Evolutionary conservation across 2,888 invertebrate species (phyloP).

Genomic region (Parochlus steinenii): DNA sequence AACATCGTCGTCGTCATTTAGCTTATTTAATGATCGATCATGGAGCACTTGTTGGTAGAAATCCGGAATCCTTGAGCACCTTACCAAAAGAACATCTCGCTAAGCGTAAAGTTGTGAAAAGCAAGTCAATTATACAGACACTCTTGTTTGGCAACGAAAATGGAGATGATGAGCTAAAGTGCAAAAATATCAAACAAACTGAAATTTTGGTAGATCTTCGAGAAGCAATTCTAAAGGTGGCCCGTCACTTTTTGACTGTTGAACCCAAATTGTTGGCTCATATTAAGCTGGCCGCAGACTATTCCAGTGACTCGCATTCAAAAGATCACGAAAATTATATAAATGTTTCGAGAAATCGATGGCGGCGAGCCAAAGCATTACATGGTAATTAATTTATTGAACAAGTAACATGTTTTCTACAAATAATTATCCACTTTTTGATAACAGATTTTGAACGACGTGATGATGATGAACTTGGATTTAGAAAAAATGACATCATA

Average conservation of each 20-base stretch:
- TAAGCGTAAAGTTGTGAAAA: slow-evolving; percentile 76
- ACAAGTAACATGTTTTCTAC: slow-evolving; percentile 11
- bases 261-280: slow-evolving; percentile 74
- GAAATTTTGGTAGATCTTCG: slow-evolving; percentile 95
- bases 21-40: slow-evolving; percentile 96
- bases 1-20: slow-evolving; percentile 77
- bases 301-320: slow-evolving; percentile 88
- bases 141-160: slow-evolving; percentile 70
- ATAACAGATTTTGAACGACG: slow-evolving; percentile 82
- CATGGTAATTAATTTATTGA: slow-evolving; percentile 34
- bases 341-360: slow-evolving; percentile 76
- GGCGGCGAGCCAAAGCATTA: slow-evolving; percentile 84
- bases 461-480: slow-evolving; percentile 96
- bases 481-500: slow-evolving; percentile 95
- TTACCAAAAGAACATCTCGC: slow-evolving; percentile 82
- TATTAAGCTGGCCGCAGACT: slow-evolving; percentile 75
- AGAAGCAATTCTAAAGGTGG: slow-evolving; percentile 86
- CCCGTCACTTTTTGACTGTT: slow-evolving; percentile 84
- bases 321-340: slow-evolving; percentile 88
- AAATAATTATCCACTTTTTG: slow-evolving; percentile 11
- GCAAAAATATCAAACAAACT: slow-evolving; percentile 95
- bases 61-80: slow-evolving; percentile 43
- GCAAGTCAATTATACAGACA: slow-evolving; percentile 77
- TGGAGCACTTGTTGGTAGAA: slow-evolving; percentile 73
- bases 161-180: slow-evolving; percentile 67